A percentile compares a stretch with the other conserved stretches of the same genome.
phyloP scores from a whole-genome alignment of 2,888 invertebrate species.

The Pseudococcus jackbeardsleyi region DNA sequence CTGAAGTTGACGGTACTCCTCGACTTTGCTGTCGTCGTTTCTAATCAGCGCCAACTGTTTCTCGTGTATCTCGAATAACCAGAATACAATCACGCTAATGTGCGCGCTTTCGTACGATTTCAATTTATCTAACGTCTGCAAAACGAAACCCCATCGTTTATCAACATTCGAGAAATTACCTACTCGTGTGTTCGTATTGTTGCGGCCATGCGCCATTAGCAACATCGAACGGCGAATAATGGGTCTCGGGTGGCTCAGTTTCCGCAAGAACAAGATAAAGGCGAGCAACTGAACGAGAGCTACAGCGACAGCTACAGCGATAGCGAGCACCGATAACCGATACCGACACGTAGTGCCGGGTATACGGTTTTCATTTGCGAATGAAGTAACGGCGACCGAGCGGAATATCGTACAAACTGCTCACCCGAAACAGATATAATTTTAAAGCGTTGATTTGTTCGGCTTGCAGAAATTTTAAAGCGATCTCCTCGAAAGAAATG shows the following conservation, averaged over 20 bases:
- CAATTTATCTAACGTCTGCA: slow-evolving; percentile 80
- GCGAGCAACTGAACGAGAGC: too few relatives aligned
- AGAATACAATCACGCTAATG: slow-evolving; percentile 92
- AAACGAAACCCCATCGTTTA: neutral
- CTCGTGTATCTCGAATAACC: slow-evolving; percentile 93
- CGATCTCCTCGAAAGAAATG: slow-evolving; percentile 93
- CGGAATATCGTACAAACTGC: neutral
- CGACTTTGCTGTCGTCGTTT: slow-evolving; percentile 68
- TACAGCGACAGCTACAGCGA: too few relatives aligned
- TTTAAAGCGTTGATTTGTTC: slow-evolving; percentile 85
- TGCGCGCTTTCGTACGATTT: slow-evolving; percentile 85
- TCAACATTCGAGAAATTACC: too few relatives aligned
- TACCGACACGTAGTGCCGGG: too few relatives aligned
- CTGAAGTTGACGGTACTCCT: slow-evolving; percentile 76
- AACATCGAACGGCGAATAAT: too few relatives aligned
- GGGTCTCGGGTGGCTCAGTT: too few relatives aligned
- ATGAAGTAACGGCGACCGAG: too few relatives aligned
- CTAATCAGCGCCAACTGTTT: slow-evolving; percentile 85
- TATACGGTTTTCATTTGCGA: too few relatives aligned
- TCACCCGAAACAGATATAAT: slow-evolving; percentile 82
- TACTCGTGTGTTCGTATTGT: too few relatives aligned
- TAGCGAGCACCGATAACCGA: too few relatives aligned
- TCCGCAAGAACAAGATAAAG: too few relatives aligned
- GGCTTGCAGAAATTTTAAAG: slow-evolving; percentile 88
- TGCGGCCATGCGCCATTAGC: too few relatives aligned